Evolutionary conservation across 1,140 invertebrate species (phyloP).

Genomic region (Tetranychus cinnabarinus): DNA sequence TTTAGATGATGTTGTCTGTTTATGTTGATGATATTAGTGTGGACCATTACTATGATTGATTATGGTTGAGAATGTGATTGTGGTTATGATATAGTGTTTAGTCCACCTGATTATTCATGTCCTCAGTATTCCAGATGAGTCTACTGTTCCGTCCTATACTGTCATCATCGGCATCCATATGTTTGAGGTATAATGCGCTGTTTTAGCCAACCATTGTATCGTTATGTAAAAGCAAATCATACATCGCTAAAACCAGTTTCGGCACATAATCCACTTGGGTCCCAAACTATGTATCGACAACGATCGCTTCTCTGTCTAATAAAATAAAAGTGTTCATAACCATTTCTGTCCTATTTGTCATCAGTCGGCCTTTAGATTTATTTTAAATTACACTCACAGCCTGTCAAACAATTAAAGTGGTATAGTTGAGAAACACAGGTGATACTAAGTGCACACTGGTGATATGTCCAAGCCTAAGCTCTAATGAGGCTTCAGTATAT

Average conservation of each 20-base stretch:
- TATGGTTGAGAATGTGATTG: too few species aligned
- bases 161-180: conserved; percentile 2
- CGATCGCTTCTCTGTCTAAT: background rate
- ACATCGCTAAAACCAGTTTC: conserved; percentile 7
- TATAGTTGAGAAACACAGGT: too few species aligned
- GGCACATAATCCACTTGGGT: conserved; percentile 2
- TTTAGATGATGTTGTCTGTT: background rate
- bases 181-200: background rate
- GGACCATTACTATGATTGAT: too few species aligned
- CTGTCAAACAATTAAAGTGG: background rate
- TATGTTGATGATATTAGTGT: too few species aligned
- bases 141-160: background rate
- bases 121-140: background rate
- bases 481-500: too few species aligned
- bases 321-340: background rate
- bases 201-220: background rate
- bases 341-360: background rate
- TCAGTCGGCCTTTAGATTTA: background rate
- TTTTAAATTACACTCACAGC: background rate
- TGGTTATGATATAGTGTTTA: background rate
- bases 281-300: conserved; percentile 2
- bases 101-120: background rate
- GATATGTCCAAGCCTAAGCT: too few species aligned
- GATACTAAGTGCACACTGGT: too few species aligned
- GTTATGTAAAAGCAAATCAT: conserved; percentile 1